Conservation (phyloP, 2,113 vertebrate species). For the Cyanoderma ruficeps region DNA sequence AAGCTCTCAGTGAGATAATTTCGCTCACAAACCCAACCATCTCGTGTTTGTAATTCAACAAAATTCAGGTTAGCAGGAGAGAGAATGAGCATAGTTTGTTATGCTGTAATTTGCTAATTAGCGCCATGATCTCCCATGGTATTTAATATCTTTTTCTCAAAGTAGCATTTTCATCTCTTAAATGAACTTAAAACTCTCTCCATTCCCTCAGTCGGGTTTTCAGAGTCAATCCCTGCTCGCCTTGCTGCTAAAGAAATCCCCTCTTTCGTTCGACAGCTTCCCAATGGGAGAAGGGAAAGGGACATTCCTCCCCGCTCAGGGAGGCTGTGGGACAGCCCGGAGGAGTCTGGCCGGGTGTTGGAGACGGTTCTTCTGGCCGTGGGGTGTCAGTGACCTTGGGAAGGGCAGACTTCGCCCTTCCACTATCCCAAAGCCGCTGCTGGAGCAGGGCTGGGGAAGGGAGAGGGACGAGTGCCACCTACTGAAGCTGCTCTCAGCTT, state of each 20-base stretch:
- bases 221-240: background rate
- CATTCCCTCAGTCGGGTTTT: background rate
- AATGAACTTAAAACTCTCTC: background rate
- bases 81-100: background rate
- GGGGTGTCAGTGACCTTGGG: background rate
- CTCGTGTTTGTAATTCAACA: accelerated
- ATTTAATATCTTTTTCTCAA: background rate
- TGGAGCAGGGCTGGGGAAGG: background rate
- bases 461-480: constrained; percentile 37
- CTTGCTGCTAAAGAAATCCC: background rate
- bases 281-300: background rate
- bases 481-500: background rate
- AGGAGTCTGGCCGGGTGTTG: background rate
- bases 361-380: accelerated
- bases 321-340: background rate
- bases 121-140: background rate
- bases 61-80: background rate
- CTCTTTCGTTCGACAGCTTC: background rate
- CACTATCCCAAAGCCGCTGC: background rate
- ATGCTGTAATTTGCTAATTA: background rate
- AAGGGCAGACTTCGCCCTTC: background rate
- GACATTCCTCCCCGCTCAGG: no score
- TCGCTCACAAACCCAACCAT: background rate
- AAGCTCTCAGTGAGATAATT: background rate
- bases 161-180: background rate